phyloP scores from a whole-genome alignment of 2,113 vertebrate genomes.

The Ptilorrhoa leucosticta region DNA sequence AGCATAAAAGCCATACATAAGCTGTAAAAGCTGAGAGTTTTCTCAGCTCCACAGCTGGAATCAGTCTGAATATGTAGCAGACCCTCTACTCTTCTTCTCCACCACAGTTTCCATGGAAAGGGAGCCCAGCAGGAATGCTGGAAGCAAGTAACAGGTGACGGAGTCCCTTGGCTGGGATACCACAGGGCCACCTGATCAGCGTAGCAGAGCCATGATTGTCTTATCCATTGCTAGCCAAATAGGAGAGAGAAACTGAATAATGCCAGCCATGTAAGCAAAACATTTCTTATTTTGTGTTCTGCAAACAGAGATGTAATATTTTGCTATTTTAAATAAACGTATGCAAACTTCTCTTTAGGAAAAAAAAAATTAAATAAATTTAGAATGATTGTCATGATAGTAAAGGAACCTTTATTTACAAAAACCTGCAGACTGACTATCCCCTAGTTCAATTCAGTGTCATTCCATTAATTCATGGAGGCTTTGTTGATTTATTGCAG shows the following conservation, averaged over 20 bases:
- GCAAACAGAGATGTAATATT: neutral
- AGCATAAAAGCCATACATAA: neutral
- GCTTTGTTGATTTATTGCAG: neutral
- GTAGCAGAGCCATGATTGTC: neutral
- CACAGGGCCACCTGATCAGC: rapidly evolving
- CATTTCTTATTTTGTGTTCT: neutral
- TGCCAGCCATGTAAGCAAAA: neutral
- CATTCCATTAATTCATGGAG: neutral
- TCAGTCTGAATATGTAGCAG: neutral
- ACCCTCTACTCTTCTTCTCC: neutral
- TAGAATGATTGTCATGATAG: neutral
- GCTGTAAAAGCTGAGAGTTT: neutral
- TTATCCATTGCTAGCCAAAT: neutral
- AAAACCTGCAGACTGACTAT: neutral
- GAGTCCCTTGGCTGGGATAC: rapidly evolving
- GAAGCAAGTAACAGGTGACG: neutral
- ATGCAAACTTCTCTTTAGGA: neutral
- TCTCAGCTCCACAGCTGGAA: neutral
- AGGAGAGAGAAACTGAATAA: neutral
- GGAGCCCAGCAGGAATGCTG: neutral
- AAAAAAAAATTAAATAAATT: neutral
- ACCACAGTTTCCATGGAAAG: neutral
- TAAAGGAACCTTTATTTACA: neutral
- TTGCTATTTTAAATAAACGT: neutral
- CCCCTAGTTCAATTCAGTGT: neutral